phyloP scores from a whole-genome alignment of 2,113 vertebrate species.

The Labeo rohita region DNA sequence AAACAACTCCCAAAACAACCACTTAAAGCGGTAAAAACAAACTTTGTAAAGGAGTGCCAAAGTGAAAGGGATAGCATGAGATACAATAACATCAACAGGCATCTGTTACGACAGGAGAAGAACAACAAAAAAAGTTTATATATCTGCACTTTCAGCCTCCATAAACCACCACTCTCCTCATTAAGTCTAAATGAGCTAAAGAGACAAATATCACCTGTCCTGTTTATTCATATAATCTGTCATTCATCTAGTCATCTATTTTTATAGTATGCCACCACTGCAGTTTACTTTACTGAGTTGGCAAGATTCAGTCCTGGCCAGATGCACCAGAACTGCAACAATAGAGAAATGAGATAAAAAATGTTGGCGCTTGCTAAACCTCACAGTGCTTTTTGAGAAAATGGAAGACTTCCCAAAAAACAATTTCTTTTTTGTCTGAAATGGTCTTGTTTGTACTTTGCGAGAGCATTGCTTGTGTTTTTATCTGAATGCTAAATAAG shows the following conservation, averaged over 20 bases:
- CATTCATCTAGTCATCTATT: neutral
- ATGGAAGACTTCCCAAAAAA: neutral
- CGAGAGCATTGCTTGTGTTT: neutral
- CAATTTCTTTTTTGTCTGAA: slow-evolving; percentile 5
- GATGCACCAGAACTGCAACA: slow-evolving; percentile 33
- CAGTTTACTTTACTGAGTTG: slow-evolving; percentile 24
- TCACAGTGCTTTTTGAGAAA: slow-evolving; percentile 32
- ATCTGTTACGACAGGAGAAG: neutral
- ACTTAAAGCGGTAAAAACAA: slow-evolving; percentile 1
- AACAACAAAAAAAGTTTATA: neutral
- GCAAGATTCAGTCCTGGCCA: neutral
- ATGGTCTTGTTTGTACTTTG: slow-evolving; percentile 29
- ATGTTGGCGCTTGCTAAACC: neutral
- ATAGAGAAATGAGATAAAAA: neutral
- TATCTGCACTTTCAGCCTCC: slow-evolving; percentile 25
- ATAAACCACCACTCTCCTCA: neutral
- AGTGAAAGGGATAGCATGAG: neutral
- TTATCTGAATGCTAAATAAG: slow-evolving; percentile 22
- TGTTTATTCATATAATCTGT: slow-evolving; percentile 34
- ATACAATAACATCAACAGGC: neutral
- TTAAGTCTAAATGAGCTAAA: neutral
- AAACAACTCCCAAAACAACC: neutral
- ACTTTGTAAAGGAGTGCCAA: neutral
- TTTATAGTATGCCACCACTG: slow-evolving; percentile 13
- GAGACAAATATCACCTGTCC: neutral